Base-by-base conservation (phyloP, 1,140 invertebrate genomes). In the Aphelinus atriplicis region DNA sequence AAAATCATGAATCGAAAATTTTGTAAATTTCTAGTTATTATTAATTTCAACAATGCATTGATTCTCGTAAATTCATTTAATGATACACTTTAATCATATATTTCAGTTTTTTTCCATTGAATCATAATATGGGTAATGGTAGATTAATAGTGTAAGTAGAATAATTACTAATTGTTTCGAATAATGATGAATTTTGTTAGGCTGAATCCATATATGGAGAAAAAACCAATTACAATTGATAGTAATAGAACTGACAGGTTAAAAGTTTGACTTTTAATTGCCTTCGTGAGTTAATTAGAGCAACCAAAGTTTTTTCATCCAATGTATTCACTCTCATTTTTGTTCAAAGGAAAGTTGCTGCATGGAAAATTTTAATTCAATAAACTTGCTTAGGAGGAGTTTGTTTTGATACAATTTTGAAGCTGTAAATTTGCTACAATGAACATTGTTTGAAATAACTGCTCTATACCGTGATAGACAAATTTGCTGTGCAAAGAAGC, bases 181-280 rank as follows among this genome's bases (percentile, higher is more conserved):
- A 2, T n/a, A 48, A 68, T 56, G 66, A 48, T 58, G 7, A 57
- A 47, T 10, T n/a, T 48, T 7, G 7, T 68, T n/a, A 68, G 66
- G 55, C 56, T 10, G 45, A 48, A 68, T 10, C 42, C 5, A 3
- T 56, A 57, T 56, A 56, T 4, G 10, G 45, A 45, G 2, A n/a
- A 53, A 45, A 7, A 62, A 61, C 4, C 9, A 63, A 26, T 26
- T 26, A 26, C 45, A 63, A 63, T 1, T 62, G 10, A 48, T 63
- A 63, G 47, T 2, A 9, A 9, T 57, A 58, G 26, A 66, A 26
- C 50, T 66, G 66, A 58, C 66, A 68, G 53, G 4, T 46, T 68
- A 10, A 68, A 68, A 68, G 50, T 65, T 56, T 3, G 7, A 57
- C 66, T 68, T 68, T 68, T 58, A 58, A 68, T 68, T 68, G 55